Percentiles rank a stretch among this genome's conserved stretches.
Evolutionary conservation across 2,888 invertebrate species (phyloP).

Genomic region (Embidobia sp.): DNA sequence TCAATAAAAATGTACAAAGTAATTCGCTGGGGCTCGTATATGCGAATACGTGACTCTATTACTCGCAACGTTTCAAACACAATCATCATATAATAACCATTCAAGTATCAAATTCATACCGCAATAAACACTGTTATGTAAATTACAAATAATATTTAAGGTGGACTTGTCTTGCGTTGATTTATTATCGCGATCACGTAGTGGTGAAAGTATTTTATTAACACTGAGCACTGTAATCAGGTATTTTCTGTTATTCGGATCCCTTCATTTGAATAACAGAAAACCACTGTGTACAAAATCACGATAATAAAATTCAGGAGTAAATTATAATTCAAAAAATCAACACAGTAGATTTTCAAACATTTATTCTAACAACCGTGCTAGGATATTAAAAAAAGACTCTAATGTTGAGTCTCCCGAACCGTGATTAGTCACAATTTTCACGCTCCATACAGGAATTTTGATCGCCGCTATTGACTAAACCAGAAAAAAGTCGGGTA

Average conservation of each 20-base stretch:
- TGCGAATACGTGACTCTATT: background rate
- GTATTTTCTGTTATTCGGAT: slow-evolving; percentile 23
- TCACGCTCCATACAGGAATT: no score
- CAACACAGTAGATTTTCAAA: no score
- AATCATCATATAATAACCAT: slow-evolving; percentile 31
- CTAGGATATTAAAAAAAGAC: no score
- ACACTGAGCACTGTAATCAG: slow-evolving; percentile 51
- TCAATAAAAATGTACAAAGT: background rate
- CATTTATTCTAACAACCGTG: no score
- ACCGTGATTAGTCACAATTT: no score
- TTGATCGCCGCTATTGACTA: no score
- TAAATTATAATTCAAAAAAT: no score
- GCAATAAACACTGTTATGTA: slow-evolving; percentile 44
- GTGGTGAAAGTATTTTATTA: slow-evolving; percentile 59
- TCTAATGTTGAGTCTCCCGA: no score
- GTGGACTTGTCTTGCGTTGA: slow-evolving; percentile 38
- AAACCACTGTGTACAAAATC: no score
- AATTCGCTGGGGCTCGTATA: background rate
- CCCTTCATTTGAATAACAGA: slow-evolving; percentile 8
- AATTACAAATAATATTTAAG: slow-evolving; percentile 46
- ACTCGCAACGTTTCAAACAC: background rate
- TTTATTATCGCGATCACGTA: slow-evolving; percentile 40
- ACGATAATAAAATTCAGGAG: no score
- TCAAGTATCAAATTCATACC: slow-evolving; percentile 26
- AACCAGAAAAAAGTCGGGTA: no score